Evolutionary conservation across 2,888 invertebrate genomes (phyloP).

Genomic region (Drosophila pseudotalamancana): DNA sequence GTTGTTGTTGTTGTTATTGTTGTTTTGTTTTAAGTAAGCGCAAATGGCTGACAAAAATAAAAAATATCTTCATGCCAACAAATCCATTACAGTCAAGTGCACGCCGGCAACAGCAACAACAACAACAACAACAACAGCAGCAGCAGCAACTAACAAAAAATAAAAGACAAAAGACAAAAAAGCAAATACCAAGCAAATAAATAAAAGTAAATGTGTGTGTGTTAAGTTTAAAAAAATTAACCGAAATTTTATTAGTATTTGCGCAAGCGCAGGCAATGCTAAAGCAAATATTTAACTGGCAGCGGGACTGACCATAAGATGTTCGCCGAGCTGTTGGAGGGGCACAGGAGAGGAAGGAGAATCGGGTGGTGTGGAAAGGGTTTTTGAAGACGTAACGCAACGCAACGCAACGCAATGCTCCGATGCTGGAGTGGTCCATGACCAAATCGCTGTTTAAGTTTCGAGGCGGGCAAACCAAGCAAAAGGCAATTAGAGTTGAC

Average conservation of each 20-base stretch:
- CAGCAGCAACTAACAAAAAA: constrained; percentile 17
- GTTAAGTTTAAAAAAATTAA: constrained; percentile 81
- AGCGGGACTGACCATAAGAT: constrained; percentile 66
- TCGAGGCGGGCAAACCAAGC: constrained; percentile 72
- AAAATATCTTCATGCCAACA: constrained; percentile 81
- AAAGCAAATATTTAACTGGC: constrained; percentile 74
- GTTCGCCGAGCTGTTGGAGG: constrained; percentile 48
- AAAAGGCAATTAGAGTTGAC: constrained; percentile 83
- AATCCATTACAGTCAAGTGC: constrained; percentile 81
- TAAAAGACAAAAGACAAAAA: constrained; percentile 2
- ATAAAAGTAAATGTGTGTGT: constrained; percentile 72
- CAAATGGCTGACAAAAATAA: constrained; percentile 55
- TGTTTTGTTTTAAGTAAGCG: constrained; percentile 52
- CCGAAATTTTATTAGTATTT: constrained; percentile 84
- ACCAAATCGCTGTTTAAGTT: constrained; percentile 60
- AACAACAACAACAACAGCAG: constrained; percentile 11
- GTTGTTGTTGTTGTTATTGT: constrained; percentile 15
- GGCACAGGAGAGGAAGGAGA: neutral
- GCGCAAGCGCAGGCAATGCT: constrained; percentile 81
- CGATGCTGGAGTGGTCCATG: constrained; percentile 49
- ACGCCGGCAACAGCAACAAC: constrained; percentile 56
- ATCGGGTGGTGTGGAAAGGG: neutral
- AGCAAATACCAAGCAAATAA: constrained; percentile 67
- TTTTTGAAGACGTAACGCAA: constrained; percentile 1
- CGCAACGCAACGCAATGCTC: neutral